A percentile compares a stretch with the other conserved stretches of the same genome.
phyloP scores from a whole-genome alignment of 2,113 vertebrate species.

The Sylvia atricapilla region DNA sequence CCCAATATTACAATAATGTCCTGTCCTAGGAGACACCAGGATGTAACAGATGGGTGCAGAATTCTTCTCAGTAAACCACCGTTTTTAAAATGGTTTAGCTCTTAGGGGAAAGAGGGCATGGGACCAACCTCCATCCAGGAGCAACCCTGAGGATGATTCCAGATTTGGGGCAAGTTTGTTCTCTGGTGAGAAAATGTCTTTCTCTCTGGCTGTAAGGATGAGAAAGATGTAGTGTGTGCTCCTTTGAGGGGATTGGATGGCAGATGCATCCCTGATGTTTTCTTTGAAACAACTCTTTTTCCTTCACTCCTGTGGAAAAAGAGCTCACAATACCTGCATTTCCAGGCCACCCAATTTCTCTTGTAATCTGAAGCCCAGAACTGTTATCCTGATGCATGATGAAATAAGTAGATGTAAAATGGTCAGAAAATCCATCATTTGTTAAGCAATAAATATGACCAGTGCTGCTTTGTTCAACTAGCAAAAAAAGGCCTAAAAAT shows the following conservation, averaged over 20 bases:
- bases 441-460: background rate
- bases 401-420: background rate
- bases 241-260: background rate
- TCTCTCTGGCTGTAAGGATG: background rate
- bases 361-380: background rate
- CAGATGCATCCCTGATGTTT: background rate
- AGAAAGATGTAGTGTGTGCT: accelerated
- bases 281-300: background rate
- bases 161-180: background rate
- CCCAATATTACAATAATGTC: background rate
- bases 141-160: background rate
- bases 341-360: background rate
- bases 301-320: background rate
- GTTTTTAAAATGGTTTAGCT: background rate
- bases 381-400: background rate
- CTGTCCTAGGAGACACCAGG: background rate
- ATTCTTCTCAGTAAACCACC: background rate
- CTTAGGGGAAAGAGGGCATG: background rate
- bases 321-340: background rate
- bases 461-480: background rate
- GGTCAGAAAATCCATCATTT: background rate
- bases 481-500: background rate
- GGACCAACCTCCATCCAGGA: background rate
- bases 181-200: background rate
- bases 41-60: background rate